These are phyloP conservation scores for Hippasteria phrygiana DNA, from an alignment of 53 echinoderm and acorn worm genomes.

Conservation along the genomic window DNA sequence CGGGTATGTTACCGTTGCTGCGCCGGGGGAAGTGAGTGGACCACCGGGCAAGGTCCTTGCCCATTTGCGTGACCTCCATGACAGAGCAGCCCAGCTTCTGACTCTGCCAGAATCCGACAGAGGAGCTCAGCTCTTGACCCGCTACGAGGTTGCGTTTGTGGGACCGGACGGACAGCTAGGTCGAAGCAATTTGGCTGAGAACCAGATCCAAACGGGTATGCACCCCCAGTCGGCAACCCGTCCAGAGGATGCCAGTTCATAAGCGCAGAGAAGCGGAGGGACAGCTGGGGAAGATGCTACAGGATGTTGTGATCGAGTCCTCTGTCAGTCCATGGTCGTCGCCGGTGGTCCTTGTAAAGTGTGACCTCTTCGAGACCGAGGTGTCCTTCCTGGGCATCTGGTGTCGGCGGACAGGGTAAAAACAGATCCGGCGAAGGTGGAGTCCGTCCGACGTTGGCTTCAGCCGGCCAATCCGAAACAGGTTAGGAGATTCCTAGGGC, in stretches of 20 bases:
- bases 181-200: not conserved
- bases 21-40: too few species aligned
- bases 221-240: not conserved
- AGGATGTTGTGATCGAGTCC: conserved; percentile 33
- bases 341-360: conserved; percentile 41
- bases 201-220: not conserved
- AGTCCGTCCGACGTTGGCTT: not conserved
- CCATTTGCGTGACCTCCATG: too few species aligned
- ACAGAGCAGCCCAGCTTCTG: too few species aligned
- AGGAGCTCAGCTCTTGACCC: too few species aligned
- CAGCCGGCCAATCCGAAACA: not conserved
- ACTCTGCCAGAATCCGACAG: too few species aligned
- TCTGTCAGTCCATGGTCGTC: conserved; percentile 46
- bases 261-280: conserved; percentile 51
- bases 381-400: not conserved
- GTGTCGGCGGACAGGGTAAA: not conserved
- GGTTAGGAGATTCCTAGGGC: conserved; percentile 1
- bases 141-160: too few species aligned
- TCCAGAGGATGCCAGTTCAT: conserved; percentile 29
- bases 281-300: conserved; percentile 65
- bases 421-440: conserved; percentile 1
- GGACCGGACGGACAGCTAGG: not conserved
- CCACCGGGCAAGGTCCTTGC: too few species aligned
- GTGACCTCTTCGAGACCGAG: not conserved
- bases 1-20: too few species aligned